Evolutionary conservation across 2,888 invertebrate species (phyloP), one percentile per base, ranked within the genome.

Genomic region (Ernsta delagoae): DNA sequence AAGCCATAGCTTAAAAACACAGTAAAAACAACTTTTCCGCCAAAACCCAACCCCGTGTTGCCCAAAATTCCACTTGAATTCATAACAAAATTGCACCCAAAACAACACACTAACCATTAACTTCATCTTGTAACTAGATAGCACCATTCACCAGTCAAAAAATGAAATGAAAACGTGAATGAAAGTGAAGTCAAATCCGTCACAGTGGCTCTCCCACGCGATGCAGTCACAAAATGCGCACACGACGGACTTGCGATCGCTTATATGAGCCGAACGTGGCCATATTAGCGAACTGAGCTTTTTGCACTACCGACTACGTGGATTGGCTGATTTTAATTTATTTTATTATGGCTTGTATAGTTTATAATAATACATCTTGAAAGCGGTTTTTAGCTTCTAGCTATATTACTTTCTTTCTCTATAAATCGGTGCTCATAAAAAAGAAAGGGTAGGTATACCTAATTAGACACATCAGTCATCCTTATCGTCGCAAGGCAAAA

Each of bases 41-140:
- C n/a, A n/a, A n/a, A n/a, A n/a, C 5, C 36, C 36, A 36, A 5
- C 4, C 4, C 5, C 36, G 5, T 36, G 5, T 36, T 36, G 36
- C 36, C 50, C 5, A 5, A 50, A 7, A 50, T 50, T 12, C 7
- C 50, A 16, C 50, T 16, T 2, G 7, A 50, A 50, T 7, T 3
- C 50, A 50, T 36, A 9, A 34, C 31, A 12, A 50, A 43, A 43
- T 3, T 12, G 39, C 39, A 64, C 56, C 4, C 39, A 62, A 70
- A 64, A 59, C 70, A 72, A 69, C 50, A 6, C 65, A 74, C 75
- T 72, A 74, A 82, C 81, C 80, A 77, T 75, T 7, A 79, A 71
- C 71, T 78, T 80, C 83, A 83, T 83, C 53, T 43, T 24, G 34
- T 63, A 34, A 31, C 31, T 41, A 39, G 53, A 31, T 34, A 11